Base-by-base conservation (phyloP, 1,140 invertebrate species). In the Neuroterus valhalla region DNA sequence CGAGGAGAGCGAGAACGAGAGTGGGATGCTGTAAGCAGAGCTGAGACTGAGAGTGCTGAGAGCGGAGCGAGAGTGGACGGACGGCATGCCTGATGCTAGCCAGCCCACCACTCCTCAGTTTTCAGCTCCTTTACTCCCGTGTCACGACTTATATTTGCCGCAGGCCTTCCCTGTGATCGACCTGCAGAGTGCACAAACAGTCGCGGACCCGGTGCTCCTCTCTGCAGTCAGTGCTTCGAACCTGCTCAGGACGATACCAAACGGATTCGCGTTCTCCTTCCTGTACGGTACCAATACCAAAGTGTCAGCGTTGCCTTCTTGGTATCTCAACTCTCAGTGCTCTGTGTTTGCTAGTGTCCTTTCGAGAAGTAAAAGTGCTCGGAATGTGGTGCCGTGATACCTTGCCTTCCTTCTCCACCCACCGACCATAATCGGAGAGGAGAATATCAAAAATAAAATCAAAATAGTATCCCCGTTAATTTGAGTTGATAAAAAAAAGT, bases 41-140 rank as follows among this genome's bases (percentile, higher is more conserved):
- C 66, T 66, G 74, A 77, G 78, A 71, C 68, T 77, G 68, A 52
- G 82, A 81, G 84, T 81, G 82, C 83, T 81, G 83, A 85, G 86
- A 86, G 85, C 85, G 87, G 79, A 84, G 75, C 86, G 88, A 89
- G 88, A 89, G 88, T 89, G 88, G 88, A 88, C 85, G 86, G 84
- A 88, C 89, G 82, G 84, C 89, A 89, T 90, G 86, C 89, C 31
- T 38, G 31, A 38, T 38, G 31, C 31, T 8, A 38, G 75, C 73
- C 26, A 2, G 4, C 2, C 26, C 88, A 88, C 87, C 86, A 87
- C 85, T 78, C 72, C 77, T 77, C 70, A 71, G 76, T 76, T 71
- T 72, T 76, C 74, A 75, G 77, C 81, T 84, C 82, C 81, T 82
- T 86, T 84, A 84, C 85, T 86, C 86, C 81, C 80, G 80, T 86